A percentile compares a stretch with the other conserved stretches of the same genome.
phyloP scores from a whole-genome alignment of 1,140 invertebrate genomes.

The Rhagoletis pomonella region DNA sequence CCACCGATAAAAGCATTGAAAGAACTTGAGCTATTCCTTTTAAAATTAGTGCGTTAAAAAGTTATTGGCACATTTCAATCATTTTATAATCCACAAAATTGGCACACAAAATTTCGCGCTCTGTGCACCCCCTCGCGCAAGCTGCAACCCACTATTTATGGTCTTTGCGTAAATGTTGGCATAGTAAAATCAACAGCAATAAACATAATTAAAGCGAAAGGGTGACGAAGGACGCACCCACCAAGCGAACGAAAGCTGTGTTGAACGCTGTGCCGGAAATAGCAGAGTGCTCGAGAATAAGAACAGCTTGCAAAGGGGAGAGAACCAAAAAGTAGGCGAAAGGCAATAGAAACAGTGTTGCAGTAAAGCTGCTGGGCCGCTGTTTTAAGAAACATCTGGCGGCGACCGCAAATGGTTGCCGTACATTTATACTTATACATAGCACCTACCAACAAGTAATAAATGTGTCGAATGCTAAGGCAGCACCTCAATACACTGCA shows the following conservation, averaged over 20 bases:
- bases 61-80: too few relatives aligned
- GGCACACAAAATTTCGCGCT: too few relatives aligned
- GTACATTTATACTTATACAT: not conserved
- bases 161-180: too few relatives aligned
- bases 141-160: too few relatives aligned
- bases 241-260: not conserved
- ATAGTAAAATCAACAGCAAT: conserved; percentile 11
- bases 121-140: too few relatives aligned
- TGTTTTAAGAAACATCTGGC: not conserved
- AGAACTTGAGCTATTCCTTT: too few relatives aligned
- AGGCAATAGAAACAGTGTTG: not conserved
- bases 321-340: not conserved
- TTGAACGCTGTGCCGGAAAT: conserved; percentile 1
- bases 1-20: too few relatives aligned
- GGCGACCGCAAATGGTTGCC: conserved; percentile 15
- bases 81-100: too few relatives aligned
- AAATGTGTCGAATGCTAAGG: not conserved
- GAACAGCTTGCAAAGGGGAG: not conserved
- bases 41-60: too few relatives aligned
- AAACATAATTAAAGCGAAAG: not conserved
- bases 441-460: too few relatives aligned
- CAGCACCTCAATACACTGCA: not conserved
- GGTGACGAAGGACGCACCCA: not conserved
- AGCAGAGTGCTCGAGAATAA: not conserved
- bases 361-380: not conserved